phyloP scores from a whole-genome alignment of 2,888 invertebrate genomes.

The Phanerotoma sp. region DNA sequence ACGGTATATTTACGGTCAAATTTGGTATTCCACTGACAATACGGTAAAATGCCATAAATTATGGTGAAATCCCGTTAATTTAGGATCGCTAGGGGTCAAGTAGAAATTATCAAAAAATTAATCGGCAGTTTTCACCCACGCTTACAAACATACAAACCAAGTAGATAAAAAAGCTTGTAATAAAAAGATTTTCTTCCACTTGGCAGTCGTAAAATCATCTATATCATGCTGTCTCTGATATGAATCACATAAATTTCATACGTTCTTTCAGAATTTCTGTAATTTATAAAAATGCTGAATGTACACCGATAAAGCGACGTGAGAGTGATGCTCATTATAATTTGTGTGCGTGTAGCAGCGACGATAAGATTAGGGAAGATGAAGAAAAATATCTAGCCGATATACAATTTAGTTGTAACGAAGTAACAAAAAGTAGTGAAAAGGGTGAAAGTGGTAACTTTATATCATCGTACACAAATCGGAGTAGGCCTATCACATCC shows the following conservation, averaged over 20 bases:
- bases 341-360: background rate
- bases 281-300: conserved; percentile 42
- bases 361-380: conserved; percentile 27
- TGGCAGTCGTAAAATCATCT: too few relatives aligned
- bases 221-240: background rate
- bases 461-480: background rate
- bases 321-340: conserved; percentile 19
- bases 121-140: too few relatives aligned
- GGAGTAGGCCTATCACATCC: background rate
- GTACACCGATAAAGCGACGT: conserved; percentile 19
- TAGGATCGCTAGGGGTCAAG: too few relatives aligned
- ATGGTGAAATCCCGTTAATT: too few relatives aligned
- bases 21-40: too few relatives aligned
- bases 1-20: too few relatives aligned
- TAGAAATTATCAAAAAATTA: too few relatives aligned
- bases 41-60: too few relatives aligned
- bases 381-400: conserved; percentile 44
- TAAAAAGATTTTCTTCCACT: too few relatives aligned
- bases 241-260: background rate
- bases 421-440: conserved; percentile 2
- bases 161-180: too few relatives aligned
- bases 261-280: conserved; percentile 38
- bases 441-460: conserved; percentile 4
- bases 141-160: too few relatives aligned
- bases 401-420: conserved; percentile 20